Evolutionary conservation across 1,140 invertebrate species (phyloP), one percentile per base, ranked within the genome.

Genomic region (Maconellicoccus hirsutus): DNA sequence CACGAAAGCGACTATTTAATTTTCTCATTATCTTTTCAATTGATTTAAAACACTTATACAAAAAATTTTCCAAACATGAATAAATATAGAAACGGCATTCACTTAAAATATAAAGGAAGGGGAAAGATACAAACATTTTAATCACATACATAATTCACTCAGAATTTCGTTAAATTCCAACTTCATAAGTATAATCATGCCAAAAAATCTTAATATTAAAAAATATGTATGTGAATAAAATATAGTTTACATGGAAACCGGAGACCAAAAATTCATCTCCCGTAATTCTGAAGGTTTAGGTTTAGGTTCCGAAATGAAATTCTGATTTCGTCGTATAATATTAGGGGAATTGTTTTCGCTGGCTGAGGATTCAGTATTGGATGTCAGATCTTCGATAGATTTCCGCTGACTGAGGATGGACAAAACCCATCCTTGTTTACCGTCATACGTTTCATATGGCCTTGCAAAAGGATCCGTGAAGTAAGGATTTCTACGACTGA

Each of bases 181-280:
- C n/a, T n/a, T n/a, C n/a, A n/a, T n/a, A n/a, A n/a, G n/a, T n/a
- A n/a, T n/a, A n/a, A n/a, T n/a, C 33, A 6, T 52, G 6, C 42
- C 6, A 16, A 52, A 6, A 52, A 8, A 4, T 52, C 42, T 52
- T 52, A 52, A 52, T 16, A 52, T 52, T 16, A 52, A 52, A 52
- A 52, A 52, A 52, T 52, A 52, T 7, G n/a, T 52, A 52, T 16
- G 16, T 16, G n/a, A 52, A 52, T 16, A 61, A 12, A 1, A 25
- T 19, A 59, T 66, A 38, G 0, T 75, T 82, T 83, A 91, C 88
- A 90, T 92, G 0, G 88, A 90, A 16, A 88, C 90, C 0, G 88
- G 88, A 10, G 88, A 89, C 87, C 87, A 90, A 79, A 90, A 91
- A 78, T 91, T 91, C 86, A 91, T 89, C 79, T 91, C 89, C 71